phyloP scores from a whole-genome alignment of 2,888 invertebrate genomes.

The Steinernema hermaphroditum region DNA sequence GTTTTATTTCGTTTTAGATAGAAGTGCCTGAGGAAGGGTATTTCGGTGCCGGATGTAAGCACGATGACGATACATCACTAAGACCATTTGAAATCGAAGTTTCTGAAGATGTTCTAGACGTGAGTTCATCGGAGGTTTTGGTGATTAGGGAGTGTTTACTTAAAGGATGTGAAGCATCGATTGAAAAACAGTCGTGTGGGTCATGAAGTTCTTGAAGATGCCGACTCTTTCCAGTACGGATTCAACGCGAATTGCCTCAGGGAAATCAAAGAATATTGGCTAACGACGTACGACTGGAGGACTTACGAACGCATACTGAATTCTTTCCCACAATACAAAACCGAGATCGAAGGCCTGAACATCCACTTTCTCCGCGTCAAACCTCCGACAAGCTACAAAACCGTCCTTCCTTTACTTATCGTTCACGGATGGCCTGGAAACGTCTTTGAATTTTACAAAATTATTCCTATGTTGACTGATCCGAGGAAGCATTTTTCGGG shows the following conservation, averaged over 20 bases:
- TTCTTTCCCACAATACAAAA: slow-evolving; percentile 76
- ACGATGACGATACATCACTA: slow-evolving; percentile 48
- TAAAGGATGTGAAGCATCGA: slow-evolving; percentile 66
- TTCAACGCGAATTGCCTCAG: slow-evolving; percentile 74
- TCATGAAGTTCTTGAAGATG: slow-evolving; percentile 62
- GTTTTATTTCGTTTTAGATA: slow-evolving; percentile 47
- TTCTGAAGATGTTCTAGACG: slow-evolving; percentile 45
- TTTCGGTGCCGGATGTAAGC: slow-evolving; percentile 49
- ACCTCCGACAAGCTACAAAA: slow-evolving; percentile 68
- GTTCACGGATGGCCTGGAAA: slow-evolving; percentile 87
- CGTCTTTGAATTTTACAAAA: slow-evolving; percentile 77
- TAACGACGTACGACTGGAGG: slow-evolving; percentile 76
- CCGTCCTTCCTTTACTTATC: slow-evolving; percentile 75
- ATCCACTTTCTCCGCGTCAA: slow-evolving; percentile 78
- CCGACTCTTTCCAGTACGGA: slow-evolving; percentile 78
- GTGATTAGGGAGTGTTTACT: not conserved
- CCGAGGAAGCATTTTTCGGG: slow-evolving; percentile 68
- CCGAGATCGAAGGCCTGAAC: slow-evolving; percentile 75
- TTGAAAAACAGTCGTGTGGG: slow-evolving; percentile 69
- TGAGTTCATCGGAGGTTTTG: slow-evolving; percentile 26
- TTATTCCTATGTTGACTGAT: slow-evolving; percentile 70
- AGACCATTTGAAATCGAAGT: slow-evolving; percentile 53
- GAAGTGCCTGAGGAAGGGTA: slow-evolving; percentile 48
- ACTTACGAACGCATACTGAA: slow-evolving; percentile 77
- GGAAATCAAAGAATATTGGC: slow-evolving; percentile 78